These are phyloP conservation scores for Pygoscelis adeliae DNA, from an alignment of 2,113 vertebrate genomes.

Conservation along the genomic window DNA sequence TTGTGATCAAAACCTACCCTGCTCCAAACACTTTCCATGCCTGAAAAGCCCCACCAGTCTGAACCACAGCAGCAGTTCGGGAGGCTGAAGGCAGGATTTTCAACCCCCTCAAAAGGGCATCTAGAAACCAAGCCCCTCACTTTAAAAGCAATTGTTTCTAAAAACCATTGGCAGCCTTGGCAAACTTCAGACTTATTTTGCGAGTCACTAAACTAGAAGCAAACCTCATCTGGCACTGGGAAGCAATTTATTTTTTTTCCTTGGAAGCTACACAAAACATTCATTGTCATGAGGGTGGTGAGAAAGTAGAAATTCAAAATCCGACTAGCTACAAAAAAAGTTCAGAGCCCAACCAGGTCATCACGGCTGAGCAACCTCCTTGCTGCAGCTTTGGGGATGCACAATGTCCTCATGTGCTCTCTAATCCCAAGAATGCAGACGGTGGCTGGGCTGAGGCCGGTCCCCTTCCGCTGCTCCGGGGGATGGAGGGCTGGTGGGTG, in stretches of 20 bases:
- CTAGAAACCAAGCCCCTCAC: not conserved
- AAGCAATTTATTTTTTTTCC: not conserved
- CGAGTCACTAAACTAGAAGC: not conserved
- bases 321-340: not conserved
- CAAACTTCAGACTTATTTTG: not conserved
- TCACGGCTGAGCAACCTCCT: not conserved
- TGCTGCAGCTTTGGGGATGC: not conserved
- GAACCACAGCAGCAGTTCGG: not conserved
- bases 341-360: not conserved
- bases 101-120: not conserved
- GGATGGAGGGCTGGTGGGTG: not conserved
- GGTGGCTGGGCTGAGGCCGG: not conserved
- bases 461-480: not conserved
- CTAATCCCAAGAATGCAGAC: not conserved
- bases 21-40: not conserved
- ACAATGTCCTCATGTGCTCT: rapidly evolving
- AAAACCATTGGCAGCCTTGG: not conserved
- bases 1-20: not conserved
- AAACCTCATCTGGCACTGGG: not conserved
- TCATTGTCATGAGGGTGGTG: not conserved
- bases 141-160: not conserved
- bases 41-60: not conserved
- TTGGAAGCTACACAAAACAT: not conserved
- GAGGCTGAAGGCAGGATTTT: not conserved
- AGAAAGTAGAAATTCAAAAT: not conserved